These are phyloP conservation scores for Quadriops clusia DNA, from an alignment of 2,888 invertebrate genomes.

Conservation along the genomic window DNA sequence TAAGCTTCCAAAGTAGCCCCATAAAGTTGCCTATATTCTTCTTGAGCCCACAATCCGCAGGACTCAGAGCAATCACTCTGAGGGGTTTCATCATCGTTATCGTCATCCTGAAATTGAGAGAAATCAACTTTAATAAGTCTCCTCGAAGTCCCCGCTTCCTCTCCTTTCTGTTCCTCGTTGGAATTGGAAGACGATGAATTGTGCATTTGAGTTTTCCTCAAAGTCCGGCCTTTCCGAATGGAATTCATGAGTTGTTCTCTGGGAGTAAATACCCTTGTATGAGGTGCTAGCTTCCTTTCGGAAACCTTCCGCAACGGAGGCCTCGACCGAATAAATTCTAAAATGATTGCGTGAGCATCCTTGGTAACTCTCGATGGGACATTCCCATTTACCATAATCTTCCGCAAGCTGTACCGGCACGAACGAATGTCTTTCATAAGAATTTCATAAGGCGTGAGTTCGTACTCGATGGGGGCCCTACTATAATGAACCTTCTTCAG, in stretches of 20 bases:
- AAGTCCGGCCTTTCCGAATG: conserved; percentile 62
- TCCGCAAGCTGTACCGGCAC: conserved; percentile 78
- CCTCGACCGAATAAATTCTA: conserved; percentile 92
- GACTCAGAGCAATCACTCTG: conserved; percentile 27
- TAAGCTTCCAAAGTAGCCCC: conserved; percentile 74
- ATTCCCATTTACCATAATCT: conserved; percentile 70
- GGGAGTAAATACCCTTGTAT: conserved; percentile 60
- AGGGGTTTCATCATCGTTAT: conserved; percentile 34
- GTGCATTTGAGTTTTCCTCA: conserved; percentile 35
- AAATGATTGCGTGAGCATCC: conserved; percentile 89
- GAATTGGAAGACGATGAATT: conserved; percentile 15
- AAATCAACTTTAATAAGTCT: conserved; percentile 80
- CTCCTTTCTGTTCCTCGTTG: conserved; percentile 31
- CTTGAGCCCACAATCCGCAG: conserved; percentile 41
- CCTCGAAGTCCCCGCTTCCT: conserved; percentile 23
- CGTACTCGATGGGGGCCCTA: conserved; percentile 75
- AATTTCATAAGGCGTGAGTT: conserved; percentile 92
- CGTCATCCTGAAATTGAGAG: conserved; percentile 52
- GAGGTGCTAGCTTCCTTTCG: conserved; percentile 62
- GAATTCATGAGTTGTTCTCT: conserved; percentile 78
- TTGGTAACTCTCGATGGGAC: conserved; percentile 76
- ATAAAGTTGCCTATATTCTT: conserved; percentile 64
- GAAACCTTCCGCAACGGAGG: conserved; percentile 87
- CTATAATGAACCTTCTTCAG: conserved; percentile 78
- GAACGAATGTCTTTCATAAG: conserved; percentile 92